Evolutionary conservation across 2,888 invertebrate species (phyloP).

Genomic region (Taenaris catops): DNA sequence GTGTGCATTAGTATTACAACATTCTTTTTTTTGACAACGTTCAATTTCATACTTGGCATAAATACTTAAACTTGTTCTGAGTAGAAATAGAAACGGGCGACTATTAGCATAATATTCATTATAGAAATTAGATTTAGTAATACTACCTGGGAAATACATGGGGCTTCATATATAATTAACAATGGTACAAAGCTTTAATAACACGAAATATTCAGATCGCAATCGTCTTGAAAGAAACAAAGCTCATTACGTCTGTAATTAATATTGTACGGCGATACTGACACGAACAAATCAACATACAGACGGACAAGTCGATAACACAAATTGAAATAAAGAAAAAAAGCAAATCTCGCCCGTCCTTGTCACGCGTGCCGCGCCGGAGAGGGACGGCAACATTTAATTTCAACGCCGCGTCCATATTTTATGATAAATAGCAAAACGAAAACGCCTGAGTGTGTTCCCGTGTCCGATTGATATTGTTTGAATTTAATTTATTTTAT

Average conservation of each 20-base stretch:
- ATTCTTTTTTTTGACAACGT: too few species aligned
- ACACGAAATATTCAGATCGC: constrained; percentile 36
- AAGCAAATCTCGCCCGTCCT: constrained; percentile 32
- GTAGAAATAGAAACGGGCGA: too few species aligned
- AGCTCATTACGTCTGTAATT: constrained; percentile 63
- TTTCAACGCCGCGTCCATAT: constrained; percentile 52
- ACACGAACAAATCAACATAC: constrained; percentile 60
- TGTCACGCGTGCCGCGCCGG: constrained; percentile 29
- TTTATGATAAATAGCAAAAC: constrained; percentile 70
- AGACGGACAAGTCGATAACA: constrained; percentile 54
- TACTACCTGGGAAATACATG: too few species aligned
- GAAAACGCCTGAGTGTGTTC: constrained; percentile 58
- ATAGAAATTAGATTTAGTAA: too few species aligned
- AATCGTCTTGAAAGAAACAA: constrained; percentile 53
- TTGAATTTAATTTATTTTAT: constrained; percentile 64
- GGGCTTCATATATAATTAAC: too few species aligned
- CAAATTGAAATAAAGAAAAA: constrained; percentile 53
- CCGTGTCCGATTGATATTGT: constrained; percentile 69
- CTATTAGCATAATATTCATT: too few species aligned
- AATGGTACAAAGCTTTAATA: background rate
- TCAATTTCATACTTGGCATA: too few species aligned
- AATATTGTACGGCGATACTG: constrained; percentile 62
- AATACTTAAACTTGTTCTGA: too few species aligned
- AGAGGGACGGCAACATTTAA: constrained; percentile 44
- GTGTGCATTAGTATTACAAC: too few species aligned